Conservation (phyloP, 2,797 vertebrate genomes). For the Diceros bicornis region DNA sequence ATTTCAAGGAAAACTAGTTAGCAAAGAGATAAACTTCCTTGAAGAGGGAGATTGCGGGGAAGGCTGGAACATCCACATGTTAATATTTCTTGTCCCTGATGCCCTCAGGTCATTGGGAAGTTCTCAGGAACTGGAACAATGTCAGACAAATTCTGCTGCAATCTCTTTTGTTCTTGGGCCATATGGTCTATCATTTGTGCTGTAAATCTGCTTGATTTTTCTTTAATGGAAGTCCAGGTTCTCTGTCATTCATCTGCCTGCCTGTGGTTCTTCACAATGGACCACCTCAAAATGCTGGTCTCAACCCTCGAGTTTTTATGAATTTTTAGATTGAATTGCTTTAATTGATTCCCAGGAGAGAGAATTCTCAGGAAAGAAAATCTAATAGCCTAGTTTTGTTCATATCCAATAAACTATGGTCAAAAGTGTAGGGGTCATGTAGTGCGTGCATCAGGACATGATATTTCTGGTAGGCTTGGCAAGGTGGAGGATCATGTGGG, state of each 20-base stretch:
- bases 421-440: not conserved
- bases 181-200: not conserved
- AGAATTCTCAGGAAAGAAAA: not conserved
- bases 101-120: not conserved
- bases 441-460: not conserved
- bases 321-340: not conserved
- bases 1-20: conserved; percentile 22
- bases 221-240: not conserved
- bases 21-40: not conserved
- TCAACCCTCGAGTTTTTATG: not conserved
- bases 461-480: not conserved
- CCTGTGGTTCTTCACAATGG: not conserved
- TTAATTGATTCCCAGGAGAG: not conserved
- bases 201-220: conserved; percentile 33
- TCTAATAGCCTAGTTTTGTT: not conserved
- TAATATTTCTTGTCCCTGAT: not conserved
- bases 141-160: not conserved
- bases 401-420: not conserved
- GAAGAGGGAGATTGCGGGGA: not conserved
- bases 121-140: not conserved
- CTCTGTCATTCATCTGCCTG: not conserved
- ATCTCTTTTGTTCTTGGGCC: not conserved
- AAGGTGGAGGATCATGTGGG: not conserved
- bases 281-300: not conserved
- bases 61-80: accelerated